Base-by-base conservation (phyloP, 1,140 invertebrate genomes). In the Metopolophium dirhodum region DNA sequence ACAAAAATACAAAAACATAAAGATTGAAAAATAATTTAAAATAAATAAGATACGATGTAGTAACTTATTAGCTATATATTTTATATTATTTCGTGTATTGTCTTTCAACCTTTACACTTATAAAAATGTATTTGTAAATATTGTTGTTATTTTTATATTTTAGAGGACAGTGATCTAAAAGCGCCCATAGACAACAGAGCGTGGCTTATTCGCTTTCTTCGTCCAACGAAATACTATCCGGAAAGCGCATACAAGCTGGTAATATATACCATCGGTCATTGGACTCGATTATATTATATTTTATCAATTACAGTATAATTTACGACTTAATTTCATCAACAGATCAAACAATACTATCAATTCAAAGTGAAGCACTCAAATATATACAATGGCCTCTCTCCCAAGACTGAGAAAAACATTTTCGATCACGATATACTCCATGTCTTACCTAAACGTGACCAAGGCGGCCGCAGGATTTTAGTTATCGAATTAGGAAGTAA, bases 221-320 rank as follows among this genome's bases (percentile, higher is more conserved):
- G 97, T 45, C 97, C 97, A 2, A 97, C 96, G 95, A 98, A 98
- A 95, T 98, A 97, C 95, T 98, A 98, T 94, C 97, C 97, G 4
- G 97, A 98, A 93, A 98, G 97, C 94, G 96, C 97, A 1, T 95
- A 96, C 68, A 96, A 97, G 85, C 95, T 98, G 95, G 97, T 98
- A 95, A 77, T 77, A 18, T 47, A 45, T 41, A 35, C n/a, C 3
- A 49, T 86, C 45, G 11, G 6, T 45, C 11, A 30, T 30, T 77
- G 30, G 61, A 6, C 14, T 30, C 11, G 85, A 86, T 18, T 30
- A 22, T 57, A 45, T 87, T 26, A 51, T 93, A 22, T 41, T 83
- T 88, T 22, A 30, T 41, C 23, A 20, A 35, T 51, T 41, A 51
- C 20, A 30, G 35, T 14, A 82, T 91, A 18, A 77, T 77, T n/a